Conservation (phyloP, 2,797 vertebrate genomes). For the Aplochiton taeniatus region DNA sequence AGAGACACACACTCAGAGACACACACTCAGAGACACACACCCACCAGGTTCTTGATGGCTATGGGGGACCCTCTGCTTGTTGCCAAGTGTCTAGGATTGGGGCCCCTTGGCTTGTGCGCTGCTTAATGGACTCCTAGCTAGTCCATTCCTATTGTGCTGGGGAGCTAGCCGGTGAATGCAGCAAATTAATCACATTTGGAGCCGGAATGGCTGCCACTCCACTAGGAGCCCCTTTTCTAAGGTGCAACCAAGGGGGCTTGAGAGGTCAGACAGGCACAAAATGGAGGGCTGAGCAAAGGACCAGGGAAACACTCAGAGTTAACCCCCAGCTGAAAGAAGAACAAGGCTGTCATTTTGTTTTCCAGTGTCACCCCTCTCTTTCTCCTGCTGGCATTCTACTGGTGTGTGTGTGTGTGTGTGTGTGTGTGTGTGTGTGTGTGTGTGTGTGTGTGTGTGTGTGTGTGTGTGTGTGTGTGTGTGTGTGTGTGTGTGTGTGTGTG, state of each 20-base stretch:
- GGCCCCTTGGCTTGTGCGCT: constrained; percentile 72
- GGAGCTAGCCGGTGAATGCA: constrained; percentile 81
- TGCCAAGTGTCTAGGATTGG: constrained; percentile 70
- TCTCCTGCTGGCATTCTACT: constrained; percentile 76
- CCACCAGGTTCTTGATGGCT: constrained; percentile 62
- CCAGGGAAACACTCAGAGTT: constrained; percentile 73
- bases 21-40: constrained; percentile 35
- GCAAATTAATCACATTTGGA: constrained; percentile 93
- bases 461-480: constrained; percentile 17
- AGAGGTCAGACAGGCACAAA: constrained; percentile 70
- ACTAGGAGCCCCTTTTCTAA: constrained; percentile 75
- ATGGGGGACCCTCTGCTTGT: constrained; percentile 60
- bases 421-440: constrained; percentile 40
- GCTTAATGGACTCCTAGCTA: constrained; percentile 84
- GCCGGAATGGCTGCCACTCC: constrained; percentile 78
- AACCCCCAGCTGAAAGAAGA: constrained; percentile 78
- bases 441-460: constrained; percentile 40
- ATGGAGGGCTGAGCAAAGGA: constrained; percentile 59
- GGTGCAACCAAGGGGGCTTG: constrained; percentile 74
- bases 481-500: constrained; percentile 30
- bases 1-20: constrained; percentile 13
- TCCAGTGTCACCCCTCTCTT: constrained; percentile 47
- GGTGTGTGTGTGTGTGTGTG: constrained; percentile 54
- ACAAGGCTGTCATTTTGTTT: constrained; percentile 81
- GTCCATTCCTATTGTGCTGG: constrained; percentile 86